Evolutionary conservation across 2,888 invertebrate species (phyloP).

Genomic region (Epistrophe eligans): DNA sequence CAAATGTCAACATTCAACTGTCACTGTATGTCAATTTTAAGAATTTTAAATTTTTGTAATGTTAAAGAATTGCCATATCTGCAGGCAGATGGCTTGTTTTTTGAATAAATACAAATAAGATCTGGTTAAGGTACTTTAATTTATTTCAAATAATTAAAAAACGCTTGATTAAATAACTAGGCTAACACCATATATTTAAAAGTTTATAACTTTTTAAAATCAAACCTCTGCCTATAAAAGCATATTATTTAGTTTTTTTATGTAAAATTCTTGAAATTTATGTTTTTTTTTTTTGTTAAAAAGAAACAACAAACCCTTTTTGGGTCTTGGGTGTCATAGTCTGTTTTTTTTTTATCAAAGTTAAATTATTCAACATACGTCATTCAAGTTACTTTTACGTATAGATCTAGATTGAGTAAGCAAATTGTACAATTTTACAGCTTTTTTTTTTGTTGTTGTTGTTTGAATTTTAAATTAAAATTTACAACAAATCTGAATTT

Average conservation of each 20-base stretch:
- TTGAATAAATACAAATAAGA: background rate
- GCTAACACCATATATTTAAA: background rate
- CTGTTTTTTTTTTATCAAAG: background rate
- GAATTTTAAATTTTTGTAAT: background rate
- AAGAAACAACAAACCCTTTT: background rate
- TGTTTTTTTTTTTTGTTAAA: background rate
- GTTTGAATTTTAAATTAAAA: background rate
- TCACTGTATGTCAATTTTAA: background rate
- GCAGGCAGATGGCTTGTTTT: background rate
- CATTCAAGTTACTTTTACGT: background rate
- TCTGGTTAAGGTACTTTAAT: background rate
- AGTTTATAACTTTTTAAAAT: background rate
- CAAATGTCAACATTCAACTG: background rate
- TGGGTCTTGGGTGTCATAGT: background rate
- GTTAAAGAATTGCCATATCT: background rate
- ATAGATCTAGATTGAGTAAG: background rate
- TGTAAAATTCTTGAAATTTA: background rate
- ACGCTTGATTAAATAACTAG: background rate
- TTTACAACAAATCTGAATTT: background rate
- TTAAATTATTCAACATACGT: background rate
- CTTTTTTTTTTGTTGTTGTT: background rate
- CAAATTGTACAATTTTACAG: background rate
- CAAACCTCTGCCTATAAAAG: background rate
- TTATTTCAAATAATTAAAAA: conserved; percentile 3
- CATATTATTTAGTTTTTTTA: background rate